Evolutionary conservation across 1,140 invertebrate genomes (phyloP), one percentile per base, ranked within the genome.

Genomic region (Leptinotarsa defecta): DNA sequence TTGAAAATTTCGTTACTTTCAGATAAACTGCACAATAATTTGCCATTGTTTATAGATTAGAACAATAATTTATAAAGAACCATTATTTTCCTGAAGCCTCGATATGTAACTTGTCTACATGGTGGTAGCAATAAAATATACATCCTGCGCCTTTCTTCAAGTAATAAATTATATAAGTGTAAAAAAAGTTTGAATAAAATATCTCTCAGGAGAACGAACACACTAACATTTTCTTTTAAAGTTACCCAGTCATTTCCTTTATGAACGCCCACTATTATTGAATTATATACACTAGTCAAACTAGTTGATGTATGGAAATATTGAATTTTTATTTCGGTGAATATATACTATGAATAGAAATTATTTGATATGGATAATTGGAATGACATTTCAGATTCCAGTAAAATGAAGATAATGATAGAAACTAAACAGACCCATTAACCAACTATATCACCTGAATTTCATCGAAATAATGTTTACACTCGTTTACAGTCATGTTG

Each of bases 131-230:
- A 68, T 68, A 68, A 68, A 68, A 48, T 68, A 68, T 68, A 68
- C 67, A 68, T 68, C 67, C 67, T 68, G 67, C 67, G 67, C 67
- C 34, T 68, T 68, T 68, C 67, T 48, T 68, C 67, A 34, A 68
- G 67, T 68, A 43, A 48, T 68, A 68, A 68, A 68, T 68, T 68
- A 68, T 68, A 68, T 67, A 48, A 34, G 24, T 68, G 17, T 43
- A 68, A 68, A 68, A 34, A 68, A 27, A 68, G 67, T 13, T 43
- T 49, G 43, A 68, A 68, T 68, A 68, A 48, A 68, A 43, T 49
- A 43, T 17, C 24, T 68, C 67, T 68, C 43, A 43, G 34, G 67
- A 68, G 67, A 57, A 57, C n/a, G 52, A 43, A 68, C 67, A 43
- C 67, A 68, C 24, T 68, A 19, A 43, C 67, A 48, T 68, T 68